Conservation (phyloP, 2,797 vertebrate genomes). For the Anguilla pacifica region DNA sequence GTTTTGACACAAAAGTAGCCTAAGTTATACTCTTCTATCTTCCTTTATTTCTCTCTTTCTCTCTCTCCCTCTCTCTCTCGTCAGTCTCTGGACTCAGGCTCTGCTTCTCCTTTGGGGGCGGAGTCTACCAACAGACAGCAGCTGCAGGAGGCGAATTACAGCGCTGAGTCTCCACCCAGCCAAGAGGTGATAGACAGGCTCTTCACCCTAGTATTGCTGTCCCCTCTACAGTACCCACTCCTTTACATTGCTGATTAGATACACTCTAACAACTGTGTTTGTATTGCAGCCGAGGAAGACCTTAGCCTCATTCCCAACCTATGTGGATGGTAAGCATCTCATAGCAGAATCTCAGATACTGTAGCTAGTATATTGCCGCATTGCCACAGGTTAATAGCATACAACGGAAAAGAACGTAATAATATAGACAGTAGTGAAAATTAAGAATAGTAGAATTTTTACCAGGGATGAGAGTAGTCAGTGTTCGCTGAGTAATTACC, state of each 20-base stretch:
- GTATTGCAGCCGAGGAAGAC: constrained; percentile 86
- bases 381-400: no score
- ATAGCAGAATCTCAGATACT: neutral
- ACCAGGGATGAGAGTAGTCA: neutral
- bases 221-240: neutral
- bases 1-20: neutral
- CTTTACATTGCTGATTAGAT: neutral
- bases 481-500: neutral
- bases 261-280: constrained; percentile 43
- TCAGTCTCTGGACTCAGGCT: constrained; percentile 50
- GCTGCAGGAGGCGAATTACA: constrained; percentile 72
- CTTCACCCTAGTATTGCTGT: neutral
- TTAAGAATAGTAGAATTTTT: neutral
- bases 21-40: neutral
- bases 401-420: no score
- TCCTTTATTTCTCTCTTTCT: neutral
- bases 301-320: constrained; percentile 92
- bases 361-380: no score
- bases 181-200: constrained; percentile 79
- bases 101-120: constrained; percentile 75
- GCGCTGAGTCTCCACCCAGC: constrained; percentile 70
- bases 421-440: neutral
- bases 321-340: constrained; percentile 88
- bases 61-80: constrained; percentile 48
- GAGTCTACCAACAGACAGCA: constrained; percentile 76